These are phyloP conservation scores for Pempheris klunzingeri DNA, from an alignment of 2,797 vertebrate genomes.

Conservation along the genomic window DNA sequence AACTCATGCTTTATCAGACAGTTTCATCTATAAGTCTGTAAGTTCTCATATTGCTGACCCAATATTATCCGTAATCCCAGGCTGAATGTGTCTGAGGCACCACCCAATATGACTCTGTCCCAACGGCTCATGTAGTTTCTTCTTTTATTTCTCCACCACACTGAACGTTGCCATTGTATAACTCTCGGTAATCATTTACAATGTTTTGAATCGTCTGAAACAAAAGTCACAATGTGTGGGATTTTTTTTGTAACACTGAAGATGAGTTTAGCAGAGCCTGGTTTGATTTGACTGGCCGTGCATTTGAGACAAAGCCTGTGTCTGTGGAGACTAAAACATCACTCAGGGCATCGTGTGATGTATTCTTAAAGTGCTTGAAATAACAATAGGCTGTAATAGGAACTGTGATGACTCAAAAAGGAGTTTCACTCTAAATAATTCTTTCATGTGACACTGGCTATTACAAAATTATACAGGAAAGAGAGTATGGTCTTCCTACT, in stretches of 20 bases:
- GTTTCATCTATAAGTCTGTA: constrained; percentile 20
- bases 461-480: constrained; percentile 9
- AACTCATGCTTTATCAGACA: constrained; percentile 17
- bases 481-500: not conserved
- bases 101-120: constrained; percentile 33
- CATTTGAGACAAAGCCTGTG: constrained; percentile 15
- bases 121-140: not conserved
- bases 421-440: constrained; percentile 11
- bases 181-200: not conserved
- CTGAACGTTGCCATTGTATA: not conserved
- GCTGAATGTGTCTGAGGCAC: constrained; percentile 26
- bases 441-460: constrained; percentile 1
- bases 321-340: not conserved
- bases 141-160: not conserved
- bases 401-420: not conserved
- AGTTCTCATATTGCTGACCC: constrained; percentile 19
- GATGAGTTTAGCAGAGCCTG: not conserved
- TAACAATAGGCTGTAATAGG: not conserved
- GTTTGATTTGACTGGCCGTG: constrained; percentile 16
- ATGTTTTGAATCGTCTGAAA: constrained; percentile 7
- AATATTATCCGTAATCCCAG: constrained; percentile 26
- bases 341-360: not conserved
- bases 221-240: not conserved
- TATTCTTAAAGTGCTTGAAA: constrained; percentile 18
- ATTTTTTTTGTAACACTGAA: not conserved